Conservation (phyloP, 2,888 invertebrate species). For the Megaustenia siamemsis region DNA sequence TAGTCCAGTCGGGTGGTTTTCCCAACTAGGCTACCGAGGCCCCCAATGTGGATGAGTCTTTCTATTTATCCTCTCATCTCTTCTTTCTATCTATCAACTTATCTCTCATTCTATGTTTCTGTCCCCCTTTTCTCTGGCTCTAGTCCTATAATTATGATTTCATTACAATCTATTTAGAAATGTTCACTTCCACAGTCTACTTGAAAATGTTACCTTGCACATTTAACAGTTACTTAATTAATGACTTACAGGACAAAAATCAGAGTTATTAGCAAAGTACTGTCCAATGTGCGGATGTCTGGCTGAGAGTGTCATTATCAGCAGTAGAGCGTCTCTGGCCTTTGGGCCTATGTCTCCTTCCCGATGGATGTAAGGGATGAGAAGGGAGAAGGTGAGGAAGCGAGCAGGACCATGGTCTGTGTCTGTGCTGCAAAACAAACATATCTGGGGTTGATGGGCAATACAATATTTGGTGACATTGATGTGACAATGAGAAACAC, state of each 20-base stretch:
- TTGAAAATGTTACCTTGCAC: too few relatives aligned
- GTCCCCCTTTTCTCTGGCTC: neutral
- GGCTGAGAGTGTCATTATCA: slow-evolving; percentile 95
- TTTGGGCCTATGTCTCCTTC: slow-evolving; percentile 94
- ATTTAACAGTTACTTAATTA: too few relatives aligned
- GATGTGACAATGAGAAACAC: too few relatives aligned
- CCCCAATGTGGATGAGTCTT: too few relatives aligned
- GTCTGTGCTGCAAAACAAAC: slow-evolving; percentile 82
- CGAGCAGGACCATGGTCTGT: slow-evolving; percentile 81
- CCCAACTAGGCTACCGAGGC: too few relatives aligned
- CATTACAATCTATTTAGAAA: neutral
- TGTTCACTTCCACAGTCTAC: neutral
- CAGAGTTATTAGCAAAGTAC: slow-evolving; percentile 92
- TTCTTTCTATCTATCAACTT: neutral
- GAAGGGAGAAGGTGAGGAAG: slow-evolving; percentile 92
- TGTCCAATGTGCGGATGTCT: slow-evolving; percentile 88
- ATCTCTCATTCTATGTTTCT: neutral
- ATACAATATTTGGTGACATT: too few relatives aligned
- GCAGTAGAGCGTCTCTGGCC: slow-evolving; percentile 92
- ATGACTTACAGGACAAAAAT: slow-evolving; percentile 91
- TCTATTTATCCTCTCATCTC: neutral
- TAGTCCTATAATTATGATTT: neutral
- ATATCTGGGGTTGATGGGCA: too few relatives aligned
- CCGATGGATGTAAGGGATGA: slow-evolving; percentile 93
- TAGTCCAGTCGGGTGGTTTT: too few relatives aligned